A percentile compares a stretch with the other conserved stretches of the same genome.
These are phyloP conservation scores for Idaea straminata DNA, from an alignment of 2,888 invertebrate species.

Conservation along the genomic window DNA sequence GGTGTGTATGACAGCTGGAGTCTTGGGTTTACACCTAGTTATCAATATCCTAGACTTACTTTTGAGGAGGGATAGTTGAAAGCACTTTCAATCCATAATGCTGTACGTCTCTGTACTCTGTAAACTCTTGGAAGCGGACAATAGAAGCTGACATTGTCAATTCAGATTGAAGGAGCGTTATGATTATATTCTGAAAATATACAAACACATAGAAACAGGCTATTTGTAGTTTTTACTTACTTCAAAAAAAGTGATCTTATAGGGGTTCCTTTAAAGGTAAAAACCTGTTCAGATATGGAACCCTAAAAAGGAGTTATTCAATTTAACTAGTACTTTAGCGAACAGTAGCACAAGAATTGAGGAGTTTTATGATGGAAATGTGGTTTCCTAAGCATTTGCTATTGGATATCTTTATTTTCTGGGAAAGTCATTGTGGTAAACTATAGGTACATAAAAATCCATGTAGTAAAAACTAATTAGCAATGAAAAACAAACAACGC, in stretches of 20 bases:
- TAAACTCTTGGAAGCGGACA: slow-evolving; percentile 86
- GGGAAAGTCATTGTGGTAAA: no score
- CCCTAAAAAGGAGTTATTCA: no score
- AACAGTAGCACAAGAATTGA: no score
- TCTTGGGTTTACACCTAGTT: neutral
- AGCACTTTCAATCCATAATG: slow-evolving; percentile 83
- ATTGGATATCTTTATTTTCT: no score
- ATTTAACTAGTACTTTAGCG: no score
- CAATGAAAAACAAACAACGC: neutral
- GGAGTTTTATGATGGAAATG: no score
- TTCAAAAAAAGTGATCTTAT: slow-evolving; percentile 1
- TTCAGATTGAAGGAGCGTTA: slow-evolving; percentile 82
- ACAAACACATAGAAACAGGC: slow-evolving; percentile 7
- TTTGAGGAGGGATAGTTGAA: slow-evolving; percentile 59
- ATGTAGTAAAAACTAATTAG: neutral
- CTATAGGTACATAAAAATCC: neutral
- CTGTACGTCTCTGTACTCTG: slow-evolving; percentile 87
- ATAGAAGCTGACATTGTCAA: slow-evolving; percentile 82
- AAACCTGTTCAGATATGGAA: no score
- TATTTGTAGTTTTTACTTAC: neutral
- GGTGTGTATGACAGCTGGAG: no score
- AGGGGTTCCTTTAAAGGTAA: no score
- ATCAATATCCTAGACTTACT: slow-evolving; percentile 40
- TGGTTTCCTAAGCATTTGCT: no score
- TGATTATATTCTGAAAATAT: slow-evolving; percentile 79